These are phyloP conservation scores for Malachius bipustulatus DNA, from an alignment of 2,888 invertebrate species.

Conservation along the genomic window DNA sequence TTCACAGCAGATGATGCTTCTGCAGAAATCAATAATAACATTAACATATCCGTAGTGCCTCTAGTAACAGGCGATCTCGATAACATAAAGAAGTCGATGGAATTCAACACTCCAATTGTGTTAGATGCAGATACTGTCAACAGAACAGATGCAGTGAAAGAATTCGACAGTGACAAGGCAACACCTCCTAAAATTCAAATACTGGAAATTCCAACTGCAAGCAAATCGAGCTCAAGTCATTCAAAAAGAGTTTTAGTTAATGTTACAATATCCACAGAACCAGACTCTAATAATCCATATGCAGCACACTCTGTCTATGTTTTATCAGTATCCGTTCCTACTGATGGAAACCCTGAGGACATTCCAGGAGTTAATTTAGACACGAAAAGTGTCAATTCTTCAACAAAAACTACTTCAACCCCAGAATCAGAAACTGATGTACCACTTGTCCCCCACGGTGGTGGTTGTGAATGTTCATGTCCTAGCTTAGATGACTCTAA, in stretches of 20 bases:
- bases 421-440: constrained; percentile 20
- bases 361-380: constrained; percentile 44
- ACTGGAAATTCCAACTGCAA: constrained; percentile 32
- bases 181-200: constrained; percentile 26
- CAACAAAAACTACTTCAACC: constrained; percentile 17
- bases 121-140: too few species aligned
- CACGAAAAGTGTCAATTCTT: constrained; percentile 17
- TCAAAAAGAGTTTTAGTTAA: constrained; percentile 63
- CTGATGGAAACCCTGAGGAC: constrained; percentile 42
- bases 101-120: too few species aligned
- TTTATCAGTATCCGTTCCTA: constrained; percentile 69
- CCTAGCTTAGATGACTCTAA: constrained; percentile 46
- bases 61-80: constrained; percentile 14
- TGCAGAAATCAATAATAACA: too few species aligned
- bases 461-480: constrained; percentile 63
- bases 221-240: constrained; percentile 28
- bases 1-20: too few species aligned
- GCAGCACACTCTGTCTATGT: constrained; percentile 59
- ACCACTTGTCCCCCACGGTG: constrained; percentile 36
- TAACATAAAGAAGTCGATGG: too few species aligned
- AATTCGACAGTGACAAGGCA: constrained; percentile 20
- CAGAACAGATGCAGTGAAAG: constrained; percentile 17
- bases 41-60: constrained; percentile 22
- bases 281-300: constrained; percentile 39
- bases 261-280: constrained; percentile 67